phyloP scores from a whole-genome alignment of 2,797 vertebrate genomes.

The Ceyx erithaca region DNA sequence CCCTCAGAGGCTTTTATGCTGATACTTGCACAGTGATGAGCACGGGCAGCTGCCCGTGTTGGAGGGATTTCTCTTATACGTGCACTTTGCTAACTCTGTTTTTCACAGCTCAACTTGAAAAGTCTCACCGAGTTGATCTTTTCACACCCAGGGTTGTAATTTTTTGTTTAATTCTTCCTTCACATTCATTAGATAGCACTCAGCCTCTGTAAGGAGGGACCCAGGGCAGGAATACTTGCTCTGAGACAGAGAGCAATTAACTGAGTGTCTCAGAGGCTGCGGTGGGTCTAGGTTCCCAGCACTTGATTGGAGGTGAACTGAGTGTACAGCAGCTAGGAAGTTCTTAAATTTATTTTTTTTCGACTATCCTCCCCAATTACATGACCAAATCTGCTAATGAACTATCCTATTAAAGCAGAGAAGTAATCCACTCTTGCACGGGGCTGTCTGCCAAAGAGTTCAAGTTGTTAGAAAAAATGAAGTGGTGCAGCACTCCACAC shows the following conservation, averaged over 20 bases:
- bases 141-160: not conserved
- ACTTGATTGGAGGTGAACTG: slow-evolving; percentile 3
- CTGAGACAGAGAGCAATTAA: not conserved
- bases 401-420: slow-evolving; percentile 9
- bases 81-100: not conserved
- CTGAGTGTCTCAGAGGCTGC: slow-evolving; percentile 42
- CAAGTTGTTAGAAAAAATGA: slow-evolving; percentile 2
- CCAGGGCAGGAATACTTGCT: not conserved
- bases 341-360: not conserved
- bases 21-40: not conserved
- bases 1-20: not conserved
- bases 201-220: not conserved
- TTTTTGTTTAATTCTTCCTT: slow-evolving; percentile 17
- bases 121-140: not conserved
- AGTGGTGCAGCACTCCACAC: not conserved
- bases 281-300: slow-evolving; percentile 44
- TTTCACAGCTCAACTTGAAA: not conserved
- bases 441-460: slow-evolving; percentile 28
- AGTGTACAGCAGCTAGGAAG: not conserved
- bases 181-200: not conserved
- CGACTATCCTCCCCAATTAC: not conserved
- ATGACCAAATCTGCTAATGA: not conserved
- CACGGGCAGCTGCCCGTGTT: not conserved
- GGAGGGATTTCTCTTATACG: not conserved
- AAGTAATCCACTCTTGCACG: not conserved